These are phyloP conservation scores for Pyrrhia umbra DNA, from an alignment of 2,888 invertebrate species.

Conservation along the genomic window DNA sequence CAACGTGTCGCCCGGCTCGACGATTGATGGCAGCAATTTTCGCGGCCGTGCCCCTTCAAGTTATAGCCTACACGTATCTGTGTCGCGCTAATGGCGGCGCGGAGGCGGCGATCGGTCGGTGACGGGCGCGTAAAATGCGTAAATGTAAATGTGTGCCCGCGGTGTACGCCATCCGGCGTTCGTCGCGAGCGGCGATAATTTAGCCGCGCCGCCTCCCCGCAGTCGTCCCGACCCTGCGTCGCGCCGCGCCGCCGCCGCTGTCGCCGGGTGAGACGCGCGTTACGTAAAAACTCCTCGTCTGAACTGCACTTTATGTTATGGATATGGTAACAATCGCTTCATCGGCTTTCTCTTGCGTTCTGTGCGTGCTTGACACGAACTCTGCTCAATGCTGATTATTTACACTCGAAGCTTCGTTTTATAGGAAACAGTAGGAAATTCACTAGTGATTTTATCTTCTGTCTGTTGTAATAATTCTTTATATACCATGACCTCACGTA, in stretches of 20 bases:
- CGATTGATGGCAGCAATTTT: constrained; percentile 79
- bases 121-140: constrained; percentile 80
- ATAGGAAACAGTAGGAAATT: constrained; percentile 1
- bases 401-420: constrained; percentile 12
- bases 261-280: constrained; percentile 64
- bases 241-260: constrained; percentile 55
- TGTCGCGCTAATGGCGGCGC: constrained; percentile 75
- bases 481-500: background rate
- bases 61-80: constrained; percentile 70
- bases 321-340: constrained; percentile 61
- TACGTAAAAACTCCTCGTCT: constrained; percentile 75
- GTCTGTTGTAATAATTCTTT: background rate
- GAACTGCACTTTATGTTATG: constrained; percentile 68
- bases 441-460: background rate
- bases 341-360: constrained; percentile 68
- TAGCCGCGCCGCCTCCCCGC: constrained; percentile 61
- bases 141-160: constrained; percentile 76
- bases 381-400: constrained; percentile 6
- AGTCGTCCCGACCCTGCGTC: constrained; percentile 54
- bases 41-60: constrained; percentile 75
- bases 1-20: constrained; percentile 68
- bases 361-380: constrained; percentile 48
- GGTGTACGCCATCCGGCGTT: constrained; percentile 60
- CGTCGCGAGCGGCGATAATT: constrained; percentile 67
- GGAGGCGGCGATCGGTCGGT: constrained; percentile 75